These are phyloP conservation scores for Epinephelus awoara DNA, from an alignment of 2,797 vertebrate genomes.

Conservation along the genomic window DNA sequence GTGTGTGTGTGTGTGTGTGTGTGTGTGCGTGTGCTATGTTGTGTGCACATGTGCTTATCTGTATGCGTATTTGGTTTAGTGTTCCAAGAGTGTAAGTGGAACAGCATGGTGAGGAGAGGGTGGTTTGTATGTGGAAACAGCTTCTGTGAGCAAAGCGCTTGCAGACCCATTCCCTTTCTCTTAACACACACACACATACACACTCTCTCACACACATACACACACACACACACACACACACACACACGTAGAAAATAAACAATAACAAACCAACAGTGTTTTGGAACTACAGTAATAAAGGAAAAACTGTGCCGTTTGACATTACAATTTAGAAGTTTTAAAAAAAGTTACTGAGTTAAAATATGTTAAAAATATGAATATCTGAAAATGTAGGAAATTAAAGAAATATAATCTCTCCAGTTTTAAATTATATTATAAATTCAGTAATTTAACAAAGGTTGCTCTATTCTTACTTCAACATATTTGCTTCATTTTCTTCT, in stretches of 20 bases:
- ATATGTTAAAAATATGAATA: not conserved
- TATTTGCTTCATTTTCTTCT: not conserved
- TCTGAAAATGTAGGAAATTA: not conserved
- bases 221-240: not conserved
- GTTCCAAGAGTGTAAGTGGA: constrained; percentile 85
- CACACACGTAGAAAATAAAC: not conserved
- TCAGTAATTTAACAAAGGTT: not conserved
- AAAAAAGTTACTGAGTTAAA: not conserved
- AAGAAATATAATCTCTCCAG: not conserved
- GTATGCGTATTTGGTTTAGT: constrained; percentile 72
- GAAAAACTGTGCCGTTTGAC: not conserved
- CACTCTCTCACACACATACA: not conserved
- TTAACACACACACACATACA: constrained; percentile 16
- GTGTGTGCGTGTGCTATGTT: constrained; percentile 15
- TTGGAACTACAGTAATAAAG: not conserved
- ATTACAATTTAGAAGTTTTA: not conserved
- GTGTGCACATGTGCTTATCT: constrained; percentile 73
- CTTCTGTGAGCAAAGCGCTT: constrained; percentile 82
- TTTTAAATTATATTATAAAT: not conserved
- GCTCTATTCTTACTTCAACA: not conserved
- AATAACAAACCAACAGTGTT: not conserved
- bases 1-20: constrained; percentile 26
- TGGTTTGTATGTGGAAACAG: constrained; percentile 80
- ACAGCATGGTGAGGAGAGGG: constrained; percentile 81
- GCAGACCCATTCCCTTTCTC: constrained; percentile 41